phyloP scores from a whole-genome alignment of 2,113 vertebrate genomes.

The Rhabdornis inornatus region DNA sequence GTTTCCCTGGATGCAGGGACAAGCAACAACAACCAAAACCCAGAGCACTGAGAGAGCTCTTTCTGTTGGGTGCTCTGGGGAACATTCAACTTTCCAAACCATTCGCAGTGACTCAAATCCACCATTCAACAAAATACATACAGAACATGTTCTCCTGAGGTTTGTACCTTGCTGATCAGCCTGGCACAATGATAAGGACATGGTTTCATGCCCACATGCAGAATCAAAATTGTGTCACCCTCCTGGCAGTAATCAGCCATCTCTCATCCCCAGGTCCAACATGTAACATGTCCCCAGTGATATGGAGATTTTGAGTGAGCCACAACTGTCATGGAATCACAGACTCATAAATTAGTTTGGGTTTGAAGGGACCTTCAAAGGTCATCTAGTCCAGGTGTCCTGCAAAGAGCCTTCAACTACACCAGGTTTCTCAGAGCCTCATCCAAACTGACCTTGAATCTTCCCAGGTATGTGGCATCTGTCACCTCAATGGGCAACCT shows the following conservation, averaged over 20 bases:
- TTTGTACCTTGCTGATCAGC: neutral
- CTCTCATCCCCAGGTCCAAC: neutral
- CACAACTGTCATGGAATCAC: neutral
- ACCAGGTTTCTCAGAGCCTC: neutral
- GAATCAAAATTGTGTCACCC: neutral
- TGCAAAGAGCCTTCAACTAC: neutral
- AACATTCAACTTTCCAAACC: neutral
- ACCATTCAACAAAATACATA: neutral
- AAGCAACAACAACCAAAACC: neutral
- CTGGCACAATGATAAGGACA: neutral
- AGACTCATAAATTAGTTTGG: neutral
- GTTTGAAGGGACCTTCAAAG: neutral
- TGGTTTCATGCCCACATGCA: neutral
- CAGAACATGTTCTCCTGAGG: neutral
- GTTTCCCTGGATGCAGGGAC: neutral
- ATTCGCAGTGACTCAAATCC: neutral
- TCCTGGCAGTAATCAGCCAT: neutral
- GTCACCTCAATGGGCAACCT: neutral
- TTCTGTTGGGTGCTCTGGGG: neutral
- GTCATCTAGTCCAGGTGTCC: neutral
- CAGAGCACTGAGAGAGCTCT: neutral
- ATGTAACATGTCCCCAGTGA: accelerated
- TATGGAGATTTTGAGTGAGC: neutral
- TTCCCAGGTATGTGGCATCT: neutral
- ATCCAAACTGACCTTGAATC: neutral